These are phyloP conservation scores for Chauna torquata DNA, from an alignment of 2,113 vertebrate genomes.

Conservation along the genomic window DNA sequence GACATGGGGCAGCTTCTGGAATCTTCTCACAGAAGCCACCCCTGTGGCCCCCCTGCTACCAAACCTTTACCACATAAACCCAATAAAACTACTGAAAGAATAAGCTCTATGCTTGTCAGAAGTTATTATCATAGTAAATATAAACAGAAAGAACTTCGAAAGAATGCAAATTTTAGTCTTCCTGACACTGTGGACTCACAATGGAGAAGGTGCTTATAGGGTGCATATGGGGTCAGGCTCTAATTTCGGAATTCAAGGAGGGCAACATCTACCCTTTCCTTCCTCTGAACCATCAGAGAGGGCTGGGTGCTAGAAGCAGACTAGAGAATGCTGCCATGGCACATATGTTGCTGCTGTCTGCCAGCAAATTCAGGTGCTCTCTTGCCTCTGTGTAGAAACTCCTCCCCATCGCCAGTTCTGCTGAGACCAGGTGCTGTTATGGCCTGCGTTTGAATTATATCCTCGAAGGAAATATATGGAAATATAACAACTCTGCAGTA, in stretches of 20 bases:
- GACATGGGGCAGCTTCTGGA: too few species aligned
- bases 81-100: background rate
- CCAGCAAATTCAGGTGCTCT: fast-evolving
- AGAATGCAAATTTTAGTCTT: background rate
- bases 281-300: background rate
- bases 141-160: slow-evolving; percentile 23
- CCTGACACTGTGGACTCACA: background rate
- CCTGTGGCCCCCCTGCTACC: too few species aligned
- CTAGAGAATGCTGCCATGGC: background rate
- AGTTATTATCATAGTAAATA: background rate
- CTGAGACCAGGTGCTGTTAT: background rate
- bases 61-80: too few species aligned
- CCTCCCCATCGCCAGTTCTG: background rate
- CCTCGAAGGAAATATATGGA: background rate
- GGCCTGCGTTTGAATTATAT: background rate
- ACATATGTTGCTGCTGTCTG: background rate
- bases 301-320: background rate
- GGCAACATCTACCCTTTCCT: background rate
- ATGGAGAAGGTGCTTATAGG: background rate
- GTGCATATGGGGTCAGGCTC: background rate
- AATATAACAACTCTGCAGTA: background rate
- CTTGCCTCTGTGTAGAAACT: background rate
- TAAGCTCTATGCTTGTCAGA: background rate
- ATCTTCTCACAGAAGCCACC: too few species aligned
- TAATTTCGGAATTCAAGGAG: background rate